These are phyloP conservation scores for Virgularia gustaviana DNA, from an alignment of 92 coral and sea anemone species.

Conservation along the genomic window DNA sequence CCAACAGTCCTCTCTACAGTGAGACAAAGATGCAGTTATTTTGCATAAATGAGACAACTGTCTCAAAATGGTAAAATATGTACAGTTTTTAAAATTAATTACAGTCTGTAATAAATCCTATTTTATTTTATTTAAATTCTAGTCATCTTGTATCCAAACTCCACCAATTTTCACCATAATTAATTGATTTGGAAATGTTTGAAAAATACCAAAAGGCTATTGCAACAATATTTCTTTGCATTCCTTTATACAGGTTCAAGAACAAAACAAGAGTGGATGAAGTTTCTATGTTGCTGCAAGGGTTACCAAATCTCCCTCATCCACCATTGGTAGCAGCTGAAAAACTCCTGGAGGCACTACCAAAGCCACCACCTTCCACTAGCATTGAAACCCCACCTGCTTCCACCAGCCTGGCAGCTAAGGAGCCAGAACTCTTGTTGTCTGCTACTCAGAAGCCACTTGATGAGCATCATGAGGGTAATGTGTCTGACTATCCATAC, in stretches of 20 bases:
- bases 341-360: constrained; percentile 4
- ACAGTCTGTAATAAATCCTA: too few species aligned
- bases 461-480: too few species aligned
- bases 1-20: constrained; percentile 16
- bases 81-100: too few species aligned
- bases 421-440: background rate
- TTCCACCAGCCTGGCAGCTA: background rate
- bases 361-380: background rate
- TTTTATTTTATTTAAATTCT: too few species aligned
- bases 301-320: constrained; percentile 10
- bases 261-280: constrained; percentile 37
- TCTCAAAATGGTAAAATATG: constrained; percentile 26
- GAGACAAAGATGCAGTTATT: constrained; percentile 20
- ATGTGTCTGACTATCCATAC: too few species aligned
- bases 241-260: constrained; percentile 21
- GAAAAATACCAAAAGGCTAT: background rate
- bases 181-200: background rate
- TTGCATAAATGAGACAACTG: constrained; percentile 34
- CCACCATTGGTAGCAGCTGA: background rate
- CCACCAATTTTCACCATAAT: too few species aligned
- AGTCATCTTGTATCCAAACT: too few species aligned
- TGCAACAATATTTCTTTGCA: background rate
- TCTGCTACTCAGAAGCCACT: background rate
- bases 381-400: background rate
- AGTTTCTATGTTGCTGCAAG: constrained; percentile 36